phyloP scores from a whole-genome alignment of 2,113 vertebrate species.

The Crotalus helleri region DNA sequence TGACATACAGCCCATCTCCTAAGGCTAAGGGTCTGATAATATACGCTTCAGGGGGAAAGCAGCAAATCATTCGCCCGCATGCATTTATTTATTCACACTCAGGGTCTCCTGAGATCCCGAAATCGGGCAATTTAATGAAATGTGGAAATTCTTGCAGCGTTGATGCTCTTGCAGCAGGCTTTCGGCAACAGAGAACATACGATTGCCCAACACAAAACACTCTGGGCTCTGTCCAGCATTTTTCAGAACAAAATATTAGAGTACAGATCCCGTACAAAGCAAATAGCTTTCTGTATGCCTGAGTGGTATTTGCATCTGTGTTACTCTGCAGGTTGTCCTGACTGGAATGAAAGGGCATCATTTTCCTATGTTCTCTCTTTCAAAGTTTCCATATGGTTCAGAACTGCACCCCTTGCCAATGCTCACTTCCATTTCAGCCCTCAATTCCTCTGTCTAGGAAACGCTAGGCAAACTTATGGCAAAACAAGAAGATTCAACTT shows the following conservation, averaged over 20 bases:
- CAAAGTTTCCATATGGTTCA: not conserved
- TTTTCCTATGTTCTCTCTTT: not conserved
- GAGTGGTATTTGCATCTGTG: not conserved
- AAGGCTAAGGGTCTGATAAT: not conserved
- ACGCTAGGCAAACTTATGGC: not conserved
- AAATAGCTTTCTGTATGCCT: not conserved
- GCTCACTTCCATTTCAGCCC: not conserved
- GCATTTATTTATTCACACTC: not conserved
- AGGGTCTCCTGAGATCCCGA: not conserved
- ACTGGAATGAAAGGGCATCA: not conserved
- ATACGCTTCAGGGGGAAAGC: not conserved
- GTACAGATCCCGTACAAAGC: not conserved
- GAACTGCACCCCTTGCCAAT: not conserved
- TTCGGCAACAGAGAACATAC: not conserved
- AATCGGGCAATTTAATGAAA: not conserved
- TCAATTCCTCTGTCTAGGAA: not conserved
- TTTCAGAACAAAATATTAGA: not conserved
- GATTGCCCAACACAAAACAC: not conserved
- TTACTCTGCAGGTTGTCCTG: not conserved
- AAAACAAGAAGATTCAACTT: not conserved
- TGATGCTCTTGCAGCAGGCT: not conserved
- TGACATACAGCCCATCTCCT: not conserved
- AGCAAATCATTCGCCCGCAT: not conserved
- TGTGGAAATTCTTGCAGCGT: not conserved
- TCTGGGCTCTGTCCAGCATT: not conserved